Evolutionary conservation across 2,888 invertebrate genomes (phyloP).

Genomic region (Trachelus troglodyta): DNA sequence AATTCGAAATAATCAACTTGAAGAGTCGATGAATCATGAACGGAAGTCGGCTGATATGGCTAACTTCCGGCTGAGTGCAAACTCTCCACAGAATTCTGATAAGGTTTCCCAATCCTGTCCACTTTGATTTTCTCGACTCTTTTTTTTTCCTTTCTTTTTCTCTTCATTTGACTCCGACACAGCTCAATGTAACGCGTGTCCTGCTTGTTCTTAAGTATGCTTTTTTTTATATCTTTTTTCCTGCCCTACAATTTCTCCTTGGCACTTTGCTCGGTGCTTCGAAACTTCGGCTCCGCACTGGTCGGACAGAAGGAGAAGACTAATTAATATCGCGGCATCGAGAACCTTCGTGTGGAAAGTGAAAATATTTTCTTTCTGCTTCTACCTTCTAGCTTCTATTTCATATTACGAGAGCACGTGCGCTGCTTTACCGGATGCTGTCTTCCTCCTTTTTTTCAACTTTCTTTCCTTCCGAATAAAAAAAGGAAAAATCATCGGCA

Average conservation of each 20-base stretch:
- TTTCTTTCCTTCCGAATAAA: conserved; percentile 9
- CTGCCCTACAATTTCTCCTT: not conserved
- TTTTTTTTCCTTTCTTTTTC: not conserved
- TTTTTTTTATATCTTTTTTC: not conserved
- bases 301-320: not conserved
- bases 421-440: not conserved
- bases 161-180: not conserved
- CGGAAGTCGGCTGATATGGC: not conserved
- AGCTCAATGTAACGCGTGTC: not conserved
- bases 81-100: conserved; percentile 1
- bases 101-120: not conserved
- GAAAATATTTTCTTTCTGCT: not conserved
- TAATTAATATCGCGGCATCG: not conserved
- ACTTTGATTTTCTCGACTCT: not conserved
- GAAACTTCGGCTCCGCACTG: not conserved
- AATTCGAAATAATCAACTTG: not conserved
- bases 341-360: not conserved
- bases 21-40: not conserved
- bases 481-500: not conserved
- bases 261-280: not conserved
- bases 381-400: not conserved
- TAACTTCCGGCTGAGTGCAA: not conserved
- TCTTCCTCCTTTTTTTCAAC: conserved; percentile 5
- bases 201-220: not conserved
- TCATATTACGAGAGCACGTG: not conserved